Conservation (phyloP, 2,797 vertebrate genomes). For the Syncerus caffer region DNA sequence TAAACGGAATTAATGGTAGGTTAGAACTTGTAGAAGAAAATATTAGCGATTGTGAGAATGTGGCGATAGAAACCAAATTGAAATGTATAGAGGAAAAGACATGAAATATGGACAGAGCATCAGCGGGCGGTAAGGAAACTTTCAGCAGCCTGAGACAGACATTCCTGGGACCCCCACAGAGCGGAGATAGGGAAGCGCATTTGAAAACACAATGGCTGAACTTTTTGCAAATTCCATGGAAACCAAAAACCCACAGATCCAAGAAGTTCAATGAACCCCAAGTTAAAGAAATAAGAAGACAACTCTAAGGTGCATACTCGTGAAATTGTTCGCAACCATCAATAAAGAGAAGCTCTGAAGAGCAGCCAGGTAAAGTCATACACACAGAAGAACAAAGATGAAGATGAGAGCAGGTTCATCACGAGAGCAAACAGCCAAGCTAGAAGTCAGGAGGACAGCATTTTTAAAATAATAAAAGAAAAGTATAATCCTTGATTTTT, state of each 20-base stretch:
- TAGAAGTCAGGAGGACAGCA: rapidly evolving
- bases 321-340: background rate
- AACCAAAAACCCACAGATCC: background rate
- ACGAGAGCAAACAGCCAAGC: background rate
- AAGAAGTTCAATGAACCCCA: background rate
- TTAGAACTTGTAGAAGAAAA: background rate
- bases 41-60: background rate
- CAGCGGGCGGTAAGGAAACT: background rate
- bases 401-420: background rate
- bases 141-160: background rate
- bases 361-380: background rate
- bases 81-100: background rate
- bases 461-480: background rate
- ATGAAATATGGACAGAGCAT: rapidly evolving
- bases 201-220: background rate
- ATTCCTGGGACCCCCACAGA: background rate
- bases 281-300: background rate
- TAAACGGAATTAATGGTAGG: background rate
- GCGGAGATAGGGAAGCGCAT: background rate
- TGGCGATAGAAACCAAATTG: background rate
- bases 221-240: background rate
- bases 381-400: background rate
- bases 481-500: background rate
- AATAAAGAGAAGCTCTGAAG: background rate
- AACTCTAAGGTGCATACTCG: background rate